Percentiles rank a stretch among this genome's conserved stretches.
Conservation (phyloP, 2,888 invertebrate species). For the Elaeidobius kamerunicus region DNA sequence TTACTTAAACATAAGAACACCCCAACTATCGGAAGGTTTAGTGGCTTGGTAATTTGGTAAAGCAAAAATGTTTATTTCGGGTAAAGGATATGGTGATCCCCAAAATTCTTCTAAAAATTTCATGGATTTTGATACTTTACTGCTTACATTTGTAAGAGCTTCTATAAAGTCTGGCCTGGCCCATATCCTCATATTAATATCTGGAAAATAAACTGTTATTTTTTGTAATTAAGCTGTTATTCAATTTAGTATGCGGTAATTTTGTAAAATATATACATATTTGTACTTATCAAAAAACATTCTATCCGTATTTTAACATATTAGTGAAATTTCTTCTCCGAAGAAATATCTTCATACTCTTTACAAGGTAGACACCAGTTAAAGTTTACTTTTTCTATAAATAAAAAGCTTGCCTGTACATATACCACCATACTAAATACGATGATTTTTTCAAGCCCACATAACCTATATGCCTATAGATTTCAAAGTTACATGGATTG, state of each 20-base stretch:
- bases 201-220: conserved; percentile 33
- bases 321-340: background rate
- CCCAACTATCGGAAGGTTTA: conserved; percentile 77
- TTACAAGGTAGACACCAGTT: too few species aligned
- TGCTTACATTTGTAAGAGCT: conserved; percentile 57
- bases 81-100: conserved; percentile 62
- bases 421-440: too few species aligned
- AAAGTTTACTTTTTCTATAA: too few species aligned
- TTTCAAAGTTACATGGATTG: too few species aligned
- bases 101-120: conserved; percentile 61
- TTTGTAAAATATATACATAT: too few species aligned
- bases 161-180: conserved; percentile 61
- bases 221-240: conserved; percentile 1
- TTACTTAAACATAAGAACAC: conserved; percentile 74
- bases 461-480: too few species aligned
- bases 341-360: background rate
- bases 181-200: conserved; percentile 59
- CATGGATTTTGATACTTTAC: conserved; percentile 58
- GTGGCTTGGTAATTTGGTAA: conserved; percentile 69
- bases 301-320: too few species aligned
- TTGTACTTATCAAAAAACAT: too few species aligned
- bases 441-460: too few species aligned
- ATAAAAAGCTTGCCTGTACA: too few species aligned
- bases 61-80: conserved; percentile 69
- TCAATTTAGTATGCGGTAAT: too few species aligned